phyloP scores from a whole-genome alignment of 2,113 vertebrate species.

The Epinephelus fuscoguttatus region DNA sequence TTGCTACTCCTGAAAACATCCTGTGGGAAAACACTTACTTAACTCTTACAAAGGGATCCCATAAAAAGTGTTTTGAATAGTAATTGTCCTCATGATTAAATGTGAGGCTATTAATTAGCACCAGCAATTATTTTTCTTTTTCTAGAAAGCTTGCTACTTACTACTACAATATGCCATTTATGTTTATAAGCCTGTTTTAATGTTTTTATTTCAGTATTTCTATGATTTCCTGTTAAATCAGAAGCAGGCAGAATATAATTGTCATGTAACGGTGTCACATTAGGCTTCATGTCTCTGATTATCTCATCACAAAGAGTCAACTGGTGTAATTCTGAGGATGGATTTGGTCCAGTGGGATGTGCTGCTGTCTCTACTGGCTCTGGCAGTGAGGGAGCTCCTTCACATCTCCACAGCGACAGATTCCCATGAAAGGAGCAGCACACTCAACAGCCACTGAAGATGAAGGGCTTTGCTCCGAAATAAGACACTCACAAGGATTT shows the following conservation, averaged over 20 bases:
- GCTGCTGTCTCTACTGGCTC: slow-evolving; percentile 49
- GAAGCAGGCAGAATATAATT: not conserved
- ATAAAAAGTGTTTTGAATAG: not conserved
- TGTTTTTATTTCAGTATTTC: slow-evolving; percentile 5
- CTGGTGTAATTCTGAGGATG: slow-evolving; percentile 52
- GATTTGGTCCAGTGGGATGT: slow-evolving; percentile 62
- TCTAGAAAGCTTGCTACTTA: not conserved
- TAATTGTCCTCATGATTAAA: not conserved
- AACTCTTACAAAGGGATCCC: not conserved
- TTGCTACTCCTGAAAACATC: not conserved
- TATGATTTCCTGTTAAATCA: not conserved
- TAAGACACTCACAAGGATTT: not conserved
- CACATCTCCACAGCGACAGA: slow-evolving; percentile 78
- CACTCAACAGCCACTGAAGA: not conserved
- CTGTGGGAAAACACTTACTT: slow-evolving; percentile 15
- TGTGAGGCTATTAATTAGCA: not conserved
- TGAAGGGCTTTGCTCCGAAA: not conserved
- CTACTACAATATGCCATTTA: not conserved
- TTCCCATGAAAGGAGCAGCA: slow-evolving; percentile 70
- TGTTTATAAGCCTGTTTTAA: not conserved
- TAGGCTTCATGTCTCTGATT: slow-evolving; percentile 26
- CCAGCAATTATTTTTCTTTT: not conserved
- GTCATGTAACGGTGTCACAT: slow-evolving; percentile 22
- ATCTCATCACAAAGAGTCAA: slow-evolving; percentile 53
- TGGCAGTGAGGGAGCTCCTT: slow-evolving; percentile 52